Evolutionary conservation across 2,113 vertebrate genomes (phyloP).

Genomic region (Circaetus gallicus): DNA sequence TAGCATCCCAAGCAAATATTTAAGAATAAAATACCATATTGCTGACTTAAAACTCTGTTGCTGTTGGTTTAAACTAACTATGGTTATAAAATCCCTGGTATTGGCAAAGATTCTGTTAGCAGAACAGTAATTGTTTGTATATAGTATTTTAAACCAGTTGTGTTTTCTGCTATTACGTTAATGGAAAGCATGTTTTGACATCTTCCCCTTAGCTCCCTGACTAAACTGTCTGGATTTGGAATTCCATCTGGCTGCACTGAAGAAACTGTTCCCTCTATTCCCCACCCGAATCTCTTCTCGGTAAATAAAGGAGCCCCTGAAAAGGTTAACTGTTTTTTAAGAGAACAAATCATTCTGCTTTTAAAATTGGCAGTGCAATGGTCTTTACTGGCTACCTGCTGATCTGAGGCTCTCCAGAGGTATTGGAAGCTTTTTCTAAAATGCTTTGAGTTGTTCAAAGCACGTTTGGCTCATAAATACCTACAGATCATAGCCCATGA

Average conservation of each 20-base stretch:
- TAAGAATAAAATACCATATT: constrained; percentile 10
- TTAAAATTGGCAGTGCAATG: not conserved
- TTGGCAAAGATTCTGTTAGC: not conserved
- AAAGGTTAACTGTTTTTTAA: not conserved
- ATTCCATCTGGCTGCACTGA: not conserved
- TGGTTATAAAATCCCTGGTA: not conserved
- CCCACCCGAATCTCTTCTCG: not conserved
- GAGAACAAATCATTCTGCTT: not conserved
- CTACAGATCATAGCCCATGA: not conserved
- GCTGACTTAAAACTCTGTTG: not conserved
- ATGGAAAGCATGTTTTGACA: constrained; percentile 11
- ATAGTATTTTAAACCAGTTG: not conserved
- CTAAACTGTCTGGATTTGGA: not conserved
- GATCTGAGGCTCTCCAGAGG: not conserved
- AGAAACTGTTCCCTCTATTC: not conserved
- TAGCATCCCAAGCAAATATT: constrained; percentile 26
- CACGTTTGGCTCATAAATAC: not conserved
- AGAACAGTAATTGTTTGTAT: not conserved
- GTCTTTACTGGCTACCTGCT: not conserved
- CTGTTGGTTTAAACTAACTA: not conserved
- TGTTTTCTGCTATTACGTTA: not conserved
- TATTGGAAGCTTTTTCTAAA: not conserved
- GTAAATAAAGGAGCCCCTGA: not conserved
- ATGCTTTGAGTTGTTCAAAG: not conserved
- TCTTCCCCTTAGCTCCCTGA: not conserved